Evolutionary conservation across 2,113 vertebrate genomes (phyloP), one percentile per base, ranked within the genome.

Genomic region (Chrysemys picta): DNA sequence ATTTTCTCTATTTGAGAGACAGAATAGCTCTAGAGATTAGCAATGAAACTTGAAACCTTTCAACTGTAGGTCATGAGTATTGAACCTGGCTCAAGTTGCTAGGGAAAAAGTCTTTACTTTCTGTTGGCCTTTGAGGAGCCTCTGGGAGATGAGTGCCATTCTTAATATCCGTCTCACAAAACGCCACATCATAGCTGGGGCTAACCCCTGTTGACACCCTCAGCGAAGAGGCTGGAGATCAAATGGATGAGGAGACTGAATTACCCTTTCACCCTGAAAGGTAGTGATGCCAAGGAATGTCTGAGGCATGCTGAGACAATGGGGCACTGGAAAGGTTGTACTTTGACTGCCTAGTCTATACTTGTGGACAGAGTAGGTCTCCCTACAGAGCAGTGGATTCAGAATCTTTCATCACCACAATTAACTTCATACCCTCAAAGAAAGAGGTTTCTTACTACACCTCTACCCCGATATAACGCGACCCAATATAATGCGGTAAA

Each of bases 1-100:
- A 95, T 92, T 80, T 96, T 75, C 45, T 3, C 16, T 54, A 53
- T 47, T 13, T 92, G 89, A 95, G 45, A 84, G 90, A 84, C 87
- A 88, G 89, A 52, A 62, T 82, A 38, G 65, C 7, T 91, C 3
- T 88, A 0, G 1, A 75, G 91, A 79, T 93, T 75, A 84, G 57
- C 50, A 91, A 87, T 81, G 83, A 88, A 4, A 57, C 59, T 79
- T 84, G 93, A 53, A 91, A 95, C 89, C 78, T 88, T 93, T 95
- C 94, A 93, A 78, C 84, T 94, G 59, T 0, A 82, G 93, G 82
- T 86, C 93, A 56, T 54, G 87, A 25, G 9, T 85, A 87, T 69
- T 89, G 95, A 91, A 45, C 80, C 52, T 85, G 80, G 47, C 47
- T 85, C 87, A 80, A 38, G n/a, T 8, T 89, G 90, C 87, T 62